Evolutionary conservation across 2,113 vertebrate species (phyloP), one percentile per base, ranked within the genome.

Genomic region (Nyctereutes procyonoides): DNA sequence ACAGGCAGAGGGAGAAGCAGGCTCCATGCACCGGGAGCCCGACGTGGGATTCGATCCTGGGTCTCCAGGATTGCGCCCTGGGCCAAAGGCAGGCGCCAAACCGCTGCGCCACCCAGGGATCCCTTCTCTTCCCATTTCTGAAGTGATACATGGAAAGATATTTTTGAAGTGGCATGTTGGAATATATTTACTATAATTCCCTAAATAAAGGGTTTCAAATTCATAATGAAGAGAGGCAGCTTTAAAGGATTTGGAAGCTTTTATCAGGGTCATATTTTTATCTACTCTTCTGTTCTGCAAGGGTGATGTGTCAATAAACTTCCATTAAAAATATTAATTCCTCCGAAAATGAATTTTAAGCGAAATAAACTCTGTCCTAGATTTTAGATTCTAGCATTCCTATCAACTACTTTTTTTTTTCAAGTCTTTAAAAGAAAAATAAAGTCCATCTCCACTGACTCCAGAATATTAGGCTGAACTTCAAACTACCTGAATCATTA

Each of bases 61-160:
- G n/a, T n/a, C n/a, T n/a, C n/a, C n/a, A n/a, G n/a, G n/a, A n/a
- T n/a, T n/a, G n/a, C n/a, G n/a, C n/a, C n/a, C n/a, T n/a, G n/a
- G n/a, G n/a, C n/a, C n/a, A n/a, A n/a, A n/a, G n/a, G n/a, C n/a
- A n/a, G n/a, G n/a, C n/a, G n/a, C n/a, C n/a, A n/a, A n/a, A n/a
- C n/a, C n/a, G n/a, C n/a, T n/a, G n/a, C n/a, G n/a, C n/a, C n/a
- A n/a, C n/a, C n/a, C n/a, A n/a, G n/a, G n/a, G n/a, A n/a, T n/a
- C n/a, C n/a, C n/a, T 69, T 97, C 56, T 81, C 80, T 95, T 60
- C 8, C 58, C 94, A 98, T 90, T 97, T 98, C 74, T 94, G 69
- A 98, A 98, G 88, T 74, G 63, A 81, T 83, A 93, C 22, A 58
- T 58, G 76, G 53, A 95, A 92, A 90, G 74, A 62, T 85, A 97